phyloP scores from a whole-genome alignment of 2,113 vertebrate genomes.

The Tylochromis polylepis region DNA sequence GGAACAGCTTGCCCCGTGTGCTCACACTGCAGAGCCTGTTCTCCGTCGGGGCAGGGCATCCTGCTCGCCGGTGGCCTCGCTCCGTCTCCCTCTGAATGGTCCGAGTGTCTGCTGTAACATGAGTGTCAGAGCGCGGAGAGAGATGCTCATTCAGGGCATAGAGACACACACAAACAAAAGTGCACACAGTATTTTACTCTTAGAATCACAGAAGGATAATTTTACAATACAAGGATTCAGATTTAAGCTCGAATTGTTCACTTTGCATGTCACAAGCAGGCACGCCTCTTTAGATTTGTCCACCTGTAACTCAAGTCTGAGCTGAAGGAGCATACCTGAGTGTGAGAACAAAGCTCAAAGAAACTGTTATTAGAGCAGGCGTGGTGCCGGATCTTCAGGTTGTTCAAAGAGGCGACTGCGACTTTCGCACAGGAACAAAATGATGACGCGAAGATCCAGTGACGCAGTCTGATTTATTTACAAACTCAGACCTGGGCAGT shows the following conservation, averaged over 20 bases:
- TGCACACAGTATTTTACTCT: not conserved
- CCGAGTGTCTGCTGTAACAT: conserved; percentile 25
- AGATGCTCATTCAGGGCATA: not conserved
- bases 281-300: not conserved
- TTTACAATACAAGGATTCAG: not conserved
- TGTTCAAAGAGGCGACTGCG: not conserved
- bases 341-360: not conserved
- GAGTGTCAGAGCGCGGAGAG: not conserved
- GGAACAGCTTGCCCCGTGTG: conserved; percentile 27
- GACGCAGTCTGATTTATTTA: not conserved
- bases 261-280: not conserved
- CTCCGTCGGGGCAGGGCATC: conserved; percentile 60
- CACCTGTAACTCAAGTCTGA: not conserved
- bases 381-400: conserved; percentile 45
- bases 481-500: not conserved
- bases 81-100: conserved; percentile 23
- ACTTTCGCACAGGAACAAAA: not conserved
- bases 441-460: not conserved
- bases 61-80: conserved; percentile 40
- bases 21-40: conserved; percentile 58
- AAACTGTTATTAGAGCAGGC: not conserved
- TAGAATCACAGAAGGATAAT: not conserved
- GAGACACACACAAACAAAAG: not conserved
- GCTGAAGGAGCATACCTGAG: not conserved
- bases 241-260: not conserved